Conservation (phyloP, 2,888 invertebrate genomes). For the Ophion ellenae region DNA sequence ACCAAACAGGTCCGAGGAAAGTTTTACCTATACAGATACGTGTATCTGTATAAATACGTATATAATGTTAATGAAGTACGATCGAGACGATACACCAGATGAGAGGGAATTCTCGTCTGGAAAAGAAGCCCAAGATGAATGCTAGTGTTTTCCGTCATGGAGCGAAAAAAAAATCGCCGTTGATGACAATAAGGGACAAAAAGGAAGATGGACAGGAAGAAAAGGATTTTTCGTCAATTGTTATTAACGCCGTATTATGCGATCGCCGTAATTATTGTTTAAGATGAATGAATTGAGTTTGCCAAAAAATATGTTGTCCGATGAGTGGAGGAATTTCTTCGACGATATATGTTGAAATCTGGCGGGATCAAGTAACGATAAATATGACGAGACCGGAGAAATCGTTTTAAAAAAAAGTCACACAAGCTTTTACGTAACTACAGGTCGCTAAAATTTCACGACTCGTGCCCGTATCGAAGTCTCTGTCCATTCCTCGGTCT, state of each 20-base stretch:
- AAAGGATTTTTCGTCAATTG: background rate
- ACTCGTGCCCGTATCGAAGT: background rate
- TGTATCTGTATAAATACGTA: background rate
- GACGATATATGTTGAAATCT: conserved; percentile 24
- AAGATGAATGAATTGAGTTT: background rate
- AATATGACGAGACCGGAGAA: conserved; percentile 49
- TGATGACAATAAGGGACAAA: background rate
- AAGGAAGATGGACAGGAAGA: background rate
- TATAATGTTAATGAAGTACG: conserved; percentile 4
- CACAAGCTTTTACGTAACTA: conserved; percentile 53
- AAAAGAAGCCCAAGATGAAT: background rate
- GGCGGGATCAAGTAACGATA: conserved; percentile 24
- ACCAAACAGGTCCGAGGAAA: conserved; percentile 72
- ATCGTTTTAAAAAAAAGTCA: conserved; percentile 48
- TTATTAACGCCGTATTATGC: background rate
- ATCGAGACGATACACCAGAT: conserved; percentile 19
- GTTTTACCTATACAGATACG: conserved; percentile 61
- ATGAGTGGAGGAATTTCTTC: background rate
- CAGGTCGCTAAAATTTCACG: conserved; percentile 43
- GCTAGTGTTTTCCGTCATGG: too few species aligned
- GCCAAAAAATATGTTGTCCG: background rate
- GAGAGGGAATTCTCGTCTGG: background rate
- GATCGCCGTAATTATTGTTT: background rate
- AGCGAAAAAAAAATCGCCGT: conserved; percentile 9
- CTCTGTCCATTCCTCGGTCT: background rate